Evolutionary conservation across 2,797 vertebrate genomes (phyloP).

Genomic region (Acipenser oxyrinchus): DNA sequence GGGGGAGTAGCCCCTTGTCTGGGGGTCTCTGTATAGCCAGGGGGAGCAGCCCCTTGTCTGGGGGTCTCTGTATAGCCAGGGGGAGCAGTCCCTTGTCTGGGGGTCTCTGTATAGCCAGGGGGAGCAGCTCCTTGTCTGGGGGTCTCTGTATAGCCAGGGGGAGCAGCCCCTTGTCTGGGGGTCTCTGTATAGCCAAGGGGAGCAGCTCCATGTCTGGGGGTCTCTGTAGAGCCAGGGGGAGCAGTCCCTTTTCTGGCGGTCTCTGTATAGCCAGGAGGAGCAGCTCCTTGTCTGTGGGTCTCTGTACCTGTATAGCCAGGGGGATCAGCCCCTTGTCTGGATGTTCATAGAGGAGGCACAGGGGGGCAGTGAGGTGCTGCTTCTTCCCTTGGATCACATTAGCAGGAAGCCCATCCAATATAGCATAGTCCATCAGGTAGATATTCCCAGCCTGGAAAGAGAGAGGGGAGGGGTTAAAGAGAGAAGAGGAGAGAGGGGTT

Average conservation of each 20-base stretch:
- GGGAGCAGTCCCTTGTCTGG: too few relatives aligned
- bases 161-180: not conserved
- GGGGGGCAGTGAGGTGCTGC: conserved; percentile 47
- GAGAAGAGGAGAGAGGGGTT: not conserved
- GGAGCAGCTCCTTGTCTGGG: too few relatives aligned
- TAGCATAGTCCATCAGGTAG: conserved; percentile 57
- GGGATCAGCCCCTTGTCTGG: conserved; percentile 48
- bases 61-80: too few relatives aligned
- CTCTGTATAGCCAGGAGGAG: not conserved
- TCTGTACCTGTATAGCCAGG: conserved; percentile 67
- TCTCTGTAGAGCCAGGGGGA: not conserved
- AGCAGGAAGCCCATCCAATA: conserved; percentile 43
- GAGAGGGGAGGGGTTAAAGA: not conserved
- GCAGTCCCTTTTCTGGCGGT: not conserved
- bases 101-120: too few relatives aligned
- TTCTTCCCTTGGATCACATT: conserved; percentile 34
- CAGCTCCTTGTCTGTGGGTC: not conserved
- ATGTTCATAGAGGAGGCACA: conserved; percentile 49
- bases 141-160: too few relatives aligned
- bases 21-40: too few relatives aligned
- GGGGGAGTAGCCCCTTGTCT: too few relatives aligned
- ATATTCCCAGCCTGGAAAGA: conserved; percentile 56
- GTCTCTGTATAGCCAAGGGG: not conserved
- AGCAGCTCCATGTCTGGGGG: not conserved
- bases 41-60: too few relatives aligned